Evolutionary conservation across 2,113 vertebrate species (phyloP).

Genomic region (Telmatochromis sp.): DNA sequence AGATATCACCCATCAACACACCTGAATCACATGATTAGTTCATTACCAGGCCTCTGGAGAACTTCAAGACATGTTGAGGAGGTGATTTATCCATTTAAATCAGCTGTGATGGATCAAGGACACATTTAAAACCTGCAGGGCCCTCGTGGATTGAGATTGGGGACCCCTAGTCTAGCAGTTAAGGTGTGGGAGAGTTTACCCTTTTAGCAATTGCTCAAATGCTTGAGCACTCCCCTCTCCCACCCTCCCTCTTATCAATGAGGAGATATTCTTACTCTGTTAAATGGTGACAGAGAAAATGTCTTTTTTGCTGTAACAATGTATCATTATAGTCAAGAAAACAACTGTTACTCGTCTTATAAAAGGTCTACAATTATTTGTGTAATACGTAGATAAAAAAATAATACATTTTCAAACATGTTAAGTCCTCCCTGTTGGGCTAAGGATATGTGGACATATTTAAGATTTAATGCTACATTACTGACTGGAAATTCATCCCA

Average conservation of each 20-base stretch:
- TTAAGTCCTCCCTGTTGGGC: neutral
- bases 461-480: neutral
- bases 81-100: accelerated
- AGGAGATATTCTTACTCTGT: neutral
- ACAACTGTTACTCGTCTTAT: neutral
- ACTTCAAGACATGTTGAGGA: accelerated
- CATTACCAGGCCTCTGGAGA: too few species aligned
- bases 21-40: too few species aligned
- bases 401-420: neutral
- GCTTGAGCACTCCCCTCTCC: accelerated
- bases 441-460: neutral
- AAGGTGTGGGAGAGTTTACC: neutral
- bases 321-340: neutral
- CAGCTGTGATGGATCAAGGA: too few species aligned
- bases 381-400: accelerated
- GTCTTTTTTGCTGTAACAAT: neutral
- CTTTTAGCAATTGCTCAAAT: accelerated
- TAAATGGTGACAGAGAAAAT: neutral
- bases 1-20: too few species aligned
- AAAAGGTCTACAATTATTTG: neutral
- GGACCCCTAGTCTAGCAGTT: neutral
- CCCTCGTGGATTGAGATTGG: too few species aligned
- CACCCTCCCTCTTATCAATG: neutral
- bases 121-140: too few species aligned
- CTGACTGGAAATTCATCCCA: neutral